Base-by-base conservation (phyloP, 1,140 invertebrate species). In the Eulimnadia texana region DNA sequence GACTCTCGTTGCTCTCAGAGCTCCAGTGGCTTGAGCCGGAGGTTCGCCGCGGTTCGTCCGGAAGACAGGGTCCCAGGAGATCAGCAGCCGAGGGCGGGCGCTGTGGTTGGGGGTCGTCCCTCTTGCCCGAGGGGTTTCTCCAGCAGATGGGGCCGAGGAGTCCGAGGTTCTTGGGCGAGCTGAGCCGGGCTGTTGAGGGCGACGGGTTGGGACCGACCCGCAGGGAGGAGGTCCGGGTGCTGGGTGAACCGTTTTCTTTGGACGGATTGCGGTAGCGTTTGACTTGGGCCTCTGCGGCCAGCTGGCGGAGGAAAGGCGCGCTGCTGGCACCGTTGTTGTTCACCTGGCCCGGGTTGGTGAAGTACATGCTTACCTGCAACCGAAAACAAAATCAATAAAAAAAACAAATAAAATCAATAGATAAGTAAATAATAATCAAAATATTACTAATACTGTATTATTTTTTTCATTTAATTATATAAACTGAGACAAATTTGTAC, bases 81-180 rank as follows among this genome's bases (percentile, higher is more conserved):
- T 23, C 25, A n/a, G 22, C 23, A 22, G 29, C 55, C 55, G 27
- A 33, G 20, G 24, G 25, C n/a, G 2, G 25, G n/a, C 55, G 27
- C n/a, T 6, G 55, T 42, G 16, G 52, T 20, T 23, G n/a, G 19
- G 19, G 11, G n/a, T n/a, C n/a, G n/a, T n/a, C n/a, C 33, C 33
- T 42, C 33, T 42, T 6, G 33, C 33, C 33, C n/a, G n/a, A n/a
- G 33, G 33, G 10, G 9, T 27, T 11, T 20, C 55, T 57, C 55
- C 55, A 57, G n/a, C 55, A 57, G 29, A 57, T 57, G 13, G 55
- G 55, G 9, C 55, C 55, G 13, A 57, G 55, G 29, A 57, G 55
- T 6, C 55, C 55, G 13, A 57, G 55, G 10, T 33, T 57, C 25
- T 57, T 27, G 33, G 55, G 55, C 1, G 55, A 20, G n/a, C 55